Conservation (phyloP, 1,140 invertebrate species). For the Zaprionus ghesquierei region DNA sequence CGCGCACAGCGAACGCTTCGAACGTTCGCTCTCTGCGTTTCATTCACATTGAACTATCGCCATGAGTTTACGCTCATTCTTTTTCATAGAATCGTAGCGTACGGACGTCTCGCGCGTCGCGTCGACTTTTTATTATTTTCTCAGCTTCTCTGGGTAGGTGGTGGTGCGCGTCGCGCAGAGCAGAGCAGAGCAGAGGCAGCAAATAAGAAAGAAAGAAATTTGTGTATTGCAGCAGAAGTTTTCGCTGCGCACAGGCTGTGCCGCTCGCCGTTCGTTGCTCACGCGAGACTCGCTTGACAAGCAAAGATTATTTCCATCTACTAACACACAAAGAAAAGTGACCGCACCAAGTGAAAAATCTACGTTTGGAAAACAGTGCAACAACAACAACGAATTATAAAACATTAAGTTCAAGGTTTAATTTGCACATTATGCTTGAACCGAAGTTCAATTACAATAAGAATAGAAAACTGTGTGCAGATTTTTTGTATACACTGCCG, state of each 20-base stretch:
- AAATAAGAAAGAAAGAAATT: constrained; percentile 62
- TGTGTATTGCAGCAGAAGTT: constrained; percentile 77
- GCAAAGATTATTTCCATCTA: constrained; percentile 13
- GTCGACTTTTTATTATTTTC: constrained; percentile 71
- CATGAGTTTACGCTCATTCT: constrained; percentile 26
- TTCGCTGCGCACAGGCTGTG: constrained; percentile 58
- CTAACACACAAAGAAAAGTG: constrained; percentile 37
- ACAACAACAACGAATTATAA: not conserved
- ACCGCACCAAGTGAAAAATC: constrained; percentile 14
- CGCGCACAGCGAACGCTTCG: not conserved
- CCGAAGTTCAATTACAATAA: constrained; percentile 41
- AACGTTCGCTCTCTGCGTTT: not conserved
- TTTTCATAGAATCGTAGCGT: constrained; percentile 46
- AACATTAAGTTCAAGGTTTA: constrained; percentile 62
- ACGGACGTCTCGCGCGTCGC: constrained; percentile 67
- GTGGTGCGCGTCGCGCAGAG: constrained; percentile 41
- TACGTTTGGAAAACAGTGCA: constrained; percentile 1
- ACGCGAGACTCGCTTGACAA: constrained; percentile 6
- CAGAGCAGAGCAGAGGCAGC: constrained; percentile 22
- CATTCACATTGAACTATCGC: not conserved
- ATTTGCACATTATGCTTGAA: constrained; percentile 25
- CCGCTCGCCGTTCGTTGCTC: constrained; percentile 13
- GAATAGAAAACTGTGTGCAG: constrained; percentile 49
- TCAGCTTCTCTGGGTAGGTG: constrained; percentile 61
- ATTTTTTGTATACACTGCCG: constrained; percentile 60